Conservation (phyloP, 2,888 invertebrate genomes). For the Polylopha cassiicola region DNA sequence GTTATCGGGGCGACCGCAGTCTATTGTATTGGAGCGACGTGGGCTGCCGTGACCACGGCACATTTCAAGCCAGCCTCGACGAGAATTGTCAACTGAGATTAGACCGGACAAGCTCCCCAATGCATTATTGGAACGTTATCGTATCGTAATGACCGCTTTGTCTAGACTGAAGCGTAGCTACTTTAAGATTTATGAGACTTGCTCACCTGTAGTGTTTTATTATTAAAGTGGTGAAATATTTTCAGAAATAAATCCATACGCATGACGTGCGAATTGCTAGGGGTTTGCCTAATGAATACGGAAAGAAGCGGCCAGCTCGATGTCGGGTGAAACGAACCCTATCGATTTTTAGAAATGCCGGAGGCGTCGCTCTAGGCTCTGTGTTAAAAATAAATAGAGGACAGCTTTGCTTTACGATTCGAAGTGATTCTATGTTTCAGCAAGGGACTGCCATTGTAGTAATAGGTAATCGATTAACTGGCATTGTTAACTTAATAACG, state of each 20-base stretch:
- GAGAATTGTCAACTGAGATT: slow-evolving; percentile 25
- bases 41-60: slow-evolving; percentile 19
- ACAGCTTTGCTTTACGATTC: slow-evolving; percentile 29
- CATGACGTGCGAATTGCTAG: slow-evolving; percentile 16
- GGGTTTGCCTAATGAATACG: slow-evolving; percentile 17
- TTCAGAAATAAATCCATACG: slow-evolving; percentile 9
- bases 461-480: no score
- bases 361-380: not conserved
- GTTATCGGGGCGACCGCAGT: slow-evolving; percentile 11
- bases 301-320: slow-evolving; percentile 16
- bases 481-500: no score
- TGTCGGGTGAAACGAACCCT: slow-evolving; percentile 31
- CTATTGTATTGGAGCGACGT: slow-evolving; percentile 10
- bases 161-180: slow-evolving; percentile 11
- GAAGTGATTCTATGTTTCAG: slow-evolving; percentile 25
- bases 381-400: slow-evolving; percentile 27
- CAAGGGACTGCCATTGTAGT: no score
- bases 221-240: not conserved
- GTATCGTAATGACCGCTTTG: slow-evolving; percentile 9
- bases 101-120: slow-evolving; percentile 15
- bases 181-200: not conserved
- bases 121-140: slow-evolving; percentile 13
- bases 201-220: not conserved
- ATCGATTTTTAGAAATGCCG: slow-evolving; percentile 47
- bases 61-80: slow-evolving; percentile 22